These are phyloP conservation scores for Aspiorhynchus laticeps DNA, from an alignment of 2,113 vertebrate species.

Conservation along the genomic window DNA sequence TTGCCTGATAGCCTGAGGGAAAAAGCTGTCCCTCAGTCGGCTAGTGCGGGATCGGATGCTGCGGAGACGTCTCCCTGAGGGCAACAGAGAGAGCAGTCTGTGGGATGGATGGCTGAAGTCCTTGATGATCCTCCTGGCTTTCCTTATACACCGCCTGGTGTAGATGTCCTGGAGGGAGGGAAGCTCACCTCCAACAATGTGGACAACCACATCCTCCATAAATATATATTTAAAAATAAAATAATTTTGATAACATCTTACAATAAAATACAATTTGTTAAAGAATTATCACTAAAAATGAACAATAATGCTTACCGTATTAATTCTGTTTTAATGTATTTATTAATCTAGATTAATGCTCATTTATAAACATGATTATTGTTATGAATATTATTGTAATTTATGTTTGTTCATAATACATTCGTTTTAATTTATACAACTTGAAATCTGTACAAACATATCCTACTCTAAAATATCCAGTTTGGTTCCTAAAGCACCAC, in stretches of 20 bases:
- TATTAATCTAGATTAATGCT: neutral
- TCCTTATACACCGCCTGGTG: too few relatives aligned
- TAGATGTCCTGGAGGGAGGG: too few relatives aligned
- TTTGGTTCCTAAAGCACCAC: neutral
- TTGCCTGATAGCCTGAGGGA: too few relatives aligned
- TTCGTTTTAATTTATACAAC: neutral
- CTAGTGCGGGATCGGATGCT: too few relatives aligned
- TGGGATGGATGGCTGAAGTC: too few relatives aligned
- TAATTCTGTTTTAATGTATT: neutral
- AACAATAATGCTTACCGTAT: neutral
- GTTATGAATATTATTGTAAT: neutral
- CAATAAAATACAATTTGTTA: neutral
- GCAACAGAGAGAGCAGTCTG: too few relatives aligned
- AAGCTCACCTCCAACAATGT: too few relatives aligned
- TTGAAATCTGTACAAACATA: neutral
- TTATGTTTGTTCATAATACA: neutral
- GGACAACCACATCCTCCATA: too few relatives aligned
- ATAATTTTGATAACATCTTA: neutral
- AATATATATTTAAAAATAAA: neutral
- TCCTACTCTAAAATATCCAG: neutral
- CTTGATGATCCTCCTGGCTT: too few relatives aligned
- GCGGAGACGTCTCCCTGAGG: too few relatives aligned
- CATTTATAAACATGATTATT: neutral
- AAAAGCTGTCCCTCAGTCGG: too few relatives aligned
- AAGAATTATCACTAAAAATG: neutral